phyloP scores from a whole-genome alignment of 2,113 vertebrate species.

The Eptesicus fuscus region DNA sequence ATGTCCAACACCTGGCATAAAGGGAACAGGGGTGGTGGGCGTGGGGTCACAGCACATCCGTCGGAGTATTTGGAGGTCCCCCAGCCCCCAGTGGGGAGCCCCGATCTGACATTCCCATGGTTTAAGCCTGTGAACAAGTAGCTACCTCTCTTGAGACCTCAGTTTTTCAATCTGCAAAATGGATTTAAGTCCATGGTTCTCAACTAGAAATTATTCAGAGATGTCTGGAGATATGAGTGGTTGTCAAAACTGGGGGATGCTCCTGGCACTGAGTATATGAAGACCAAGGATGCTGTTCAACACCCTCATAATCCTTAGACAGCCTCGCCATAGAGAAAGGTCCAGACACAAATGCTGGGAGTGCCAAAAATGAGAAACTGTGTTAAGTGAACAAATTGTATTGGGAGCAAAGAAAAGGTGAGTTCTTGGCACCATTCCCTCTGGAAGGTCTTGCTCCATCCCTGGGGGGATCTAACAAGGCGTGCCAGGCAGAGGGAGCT shows the following conservation, averaged over 20 bases:
- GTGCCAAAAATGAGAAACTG: not conserved
- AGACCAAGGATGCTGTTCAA: not conserved
- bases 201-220: fast-evolving
- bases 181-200: not conserved
- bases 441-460: not conserved
- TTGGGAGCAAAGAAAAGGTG: not conserved
- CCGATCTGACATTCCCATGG: not conserved
- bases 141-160: not conserved
- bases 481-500: too few species aligned
- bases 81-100: not conserved
- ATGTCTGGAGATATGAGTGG: not conserved
- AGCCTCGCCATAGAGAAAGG: not conserved
- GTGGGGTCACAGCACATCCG: not conserved
- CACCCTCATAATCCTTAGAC: not conserved
- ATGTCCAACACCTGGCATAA: slow-evolving; percentile 83
- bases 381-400: not conserved
- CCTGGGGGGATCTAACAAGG: not conserved
- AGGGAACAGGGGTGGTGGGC: not conserved
- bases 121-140: not conserved
- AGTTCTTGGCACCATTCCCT: not conserved
- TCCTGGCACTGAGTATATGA: not conserved
- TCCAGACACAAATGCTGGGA: too few species aligned
- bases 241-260: not conserved
- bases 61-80: not conserved
- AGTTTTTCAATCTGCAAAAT: not conserved